Evolutionary conservation across 2,888 invertebrate species (phyloP), one percentile per base, ranked within the genome.

Genomic region (Plebejus argus): DNA sequence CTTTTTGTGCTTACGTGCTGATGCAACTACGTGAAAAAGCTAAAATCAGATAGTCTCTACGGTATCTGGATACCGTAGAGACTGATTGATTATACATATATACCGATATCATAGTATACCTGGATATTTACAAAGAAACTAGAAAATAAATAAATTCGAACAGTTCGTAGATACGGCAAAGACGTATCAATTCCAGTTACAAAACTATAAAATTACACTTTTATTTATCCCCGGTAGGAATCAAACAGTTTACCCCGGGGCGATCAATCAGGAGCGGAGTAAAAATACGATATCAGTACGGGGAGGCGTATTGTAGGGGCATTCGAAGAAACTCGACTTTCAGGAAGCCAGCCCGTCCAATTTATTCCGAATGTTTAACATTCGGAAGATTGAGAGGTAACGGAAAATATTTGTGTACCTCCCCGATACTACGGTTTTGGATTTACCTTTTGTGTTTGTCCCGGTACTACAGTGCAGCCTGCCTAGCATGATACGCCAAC

Each of bases 181-280:
- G 45, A 53, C 28, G 28, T 77, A 77, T 77, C 77, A 61, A 58
- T 79, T 79, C 79, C 45, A 66, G 78, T 78, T 76, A 79, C 71
- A 75, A 78, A 79, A 79, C 78, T 78, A 79, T 76, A 76, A 78
- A 79, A 76, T 78, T 78, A 78, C 78, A 76, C 76, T 78, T 78
- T 78, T 78, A 78, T 78, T 78, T 76, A 74, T 72, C 70, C 72
- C 45, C 49, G 71, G 76, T 76, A 76, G 56, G 53, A 79, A 79
- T 79, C 70, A 79, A 78, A 79, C 71, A 72, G 77, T 76, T 77
- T 77, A 78, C 76, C 78, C 77, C 49, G 75, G 76, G 72, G 76
- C 79, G 78, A 78, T 76, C 78, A 77, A 79, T 78, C 79, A 77
- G 76, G 76, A 58, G 12, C 56, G 76, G 77, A 77, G 77, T 79